Evolutionary conservation across 2,888 invertebrate species (phyloP).

Genomic region (Philonicus albiceps): DNA sequence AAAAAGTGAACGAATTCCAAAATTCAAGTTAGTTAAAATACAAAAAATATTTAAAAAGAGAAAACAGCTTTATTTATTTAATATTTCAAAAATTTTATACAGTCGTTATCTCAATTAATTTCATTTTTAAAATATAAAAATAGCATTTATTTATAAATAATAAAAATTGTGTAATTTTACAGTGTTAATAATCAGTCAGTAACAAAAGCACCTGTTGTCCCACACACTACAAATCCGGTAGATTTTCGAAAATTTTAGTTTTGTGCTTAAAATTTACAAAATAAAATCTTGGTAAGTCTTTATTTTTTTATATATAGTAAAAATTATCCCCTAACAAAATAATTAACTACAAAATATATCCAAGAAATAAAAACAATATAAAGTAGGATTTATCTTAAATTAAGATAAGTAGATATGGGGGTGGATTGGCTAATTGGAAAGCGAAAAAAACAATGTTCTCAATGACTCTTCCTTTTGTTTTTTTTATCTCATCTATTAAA

Average conservation of each 20-base stretch:
- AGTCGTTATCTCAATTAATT: not conserved
- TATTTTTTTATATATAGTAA: not conserved
- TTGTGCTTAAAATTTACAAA: not conserved
- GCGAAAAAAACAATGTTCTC: not conserved
- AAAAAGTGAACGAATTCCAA: not conserved
- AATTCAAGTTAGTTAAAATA: not conserved
- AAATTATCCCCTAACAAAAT: no score
- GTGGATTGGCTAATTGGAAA: no score
- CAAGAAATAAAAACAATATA: no score
- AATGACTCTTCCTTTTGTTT: not conserved
- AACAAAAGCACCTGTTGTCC: not conserved
- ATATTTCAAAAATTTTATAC: not conserved
- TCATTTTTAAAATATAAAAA: not conserved
- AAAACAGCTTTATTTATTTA: not conserved
- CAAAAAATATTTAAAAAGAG: no score
- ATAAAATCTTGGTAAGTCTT: not conserved
- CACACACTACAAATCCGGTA: no score
- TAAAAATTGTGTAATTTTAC: not conserved
- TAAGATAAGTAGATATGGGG: no score
- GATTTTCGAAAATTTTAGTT: not conserved
- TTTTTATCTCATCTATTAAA: not conserved
- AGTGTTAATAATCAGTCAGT: not conserved
- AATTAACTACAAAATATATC: not conserved
- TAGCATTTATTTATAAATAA: not conserved
- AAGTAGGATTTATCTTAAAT: not conserved